Evolutionary conservation across 2,888 invertebrate species (phyloP).

Genomic region (Chrysotoxum bicinctum): DNA sequence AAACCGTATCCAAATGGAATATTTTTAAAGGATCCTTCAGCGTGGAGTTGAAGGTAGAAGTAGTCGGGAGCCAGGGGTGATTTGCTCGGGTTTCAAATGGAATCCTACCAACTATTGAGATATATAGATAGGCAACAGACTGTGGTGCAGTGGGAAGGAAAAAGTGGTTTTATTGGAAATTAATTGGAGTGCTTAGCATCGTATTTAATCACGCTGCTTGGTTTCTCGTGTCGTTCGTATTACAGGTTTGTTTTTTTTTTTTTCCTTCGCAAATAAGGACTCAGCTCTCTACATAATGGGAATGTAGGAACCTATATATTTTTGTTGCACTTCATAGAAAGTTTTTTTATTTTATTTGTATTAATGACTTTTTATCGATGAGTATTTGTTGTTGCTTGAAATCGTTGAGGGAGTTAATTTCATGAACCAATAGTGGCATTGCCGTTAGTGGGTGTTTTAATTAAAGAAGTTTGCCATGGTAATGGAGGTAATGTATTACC

Average conservation of each 20-base stretch:
- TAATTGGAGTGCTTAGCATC: conserved; percentile 69
- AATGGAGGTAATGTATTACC: conserved; percentile 31
- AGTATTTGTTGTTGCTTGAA: conserved; percentile 37
- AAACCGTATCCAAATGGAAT: conserved; percentile 53
- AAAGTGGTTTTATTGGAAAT: conserved; percentile 67
- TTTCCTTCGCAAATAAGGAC: conserved; percentile 6
- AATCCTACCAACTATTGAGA: conserved; percentile 1
- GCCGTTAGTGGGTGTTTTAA: conserved; percentile 27
- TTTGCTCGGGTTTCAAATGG: conserved; percentile 13
- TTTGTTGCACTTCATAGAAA: not conserved
- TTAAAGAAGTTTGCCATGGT: conserved; percentile 30
- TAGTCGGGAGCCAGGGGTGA: not conserved
- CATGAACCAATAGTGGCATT: conserved; percentile 40
- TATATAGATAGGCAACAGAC: conserved; percentile 16
- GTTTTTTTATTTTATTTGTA: conserved; percentile 20
- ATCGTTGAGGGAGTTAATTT: conserved; percentile 26
- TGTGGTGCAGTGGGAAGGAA: conserved; percentile 14
- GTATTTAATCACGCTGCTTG: conserved; percentile 64
- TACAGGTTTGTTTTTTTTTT: not conserved
- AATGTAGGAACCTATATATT: not conserved
- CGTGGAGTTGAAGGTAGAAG: not conserved
- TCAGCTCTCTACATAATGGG: conserved; percentile 1
- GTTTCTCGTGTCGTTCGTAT: conserved; percentile 23
- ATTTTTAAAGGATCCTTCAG: conserved; percentile 42
- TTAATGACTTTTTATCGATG: conserved; percentile 53